Evolutionary conservation across 2,888 invertebrate genomes (phyloP), one percentile per base, ranked within the genome.

Genomic region (Drosophila niveifrons): DNA sequence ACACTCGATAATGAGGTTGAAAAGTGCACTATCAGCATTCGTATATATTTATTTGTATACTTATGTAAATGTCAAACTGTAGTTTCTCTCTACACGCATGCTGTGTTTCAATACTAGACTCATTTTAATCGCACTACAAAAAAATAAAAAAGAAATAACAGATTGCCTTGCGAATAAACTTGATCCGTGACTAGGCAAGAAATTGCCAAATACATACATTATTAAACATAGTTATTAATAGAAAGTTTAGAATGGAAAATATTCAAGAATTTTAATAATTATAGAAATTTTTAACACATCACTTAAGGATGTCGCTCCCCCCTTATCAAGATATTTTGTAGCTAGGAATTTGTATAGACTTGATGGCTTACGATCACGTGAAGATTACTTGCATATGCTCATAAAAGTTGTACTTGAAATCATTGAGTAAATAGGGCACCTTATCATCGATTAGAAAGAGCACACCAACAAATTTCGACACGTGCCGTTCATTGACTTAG

Each of bases 51-150:
- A 63, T 58, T 56, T 18, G 10, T n/a, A 51, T n/a, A 39, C 50
- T 44, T 72, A 55, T 77, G 59, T 53, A 39, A 39, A 11, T 48
- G 43, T 1, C 43, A 47, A n/a, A 18, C 15, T 55, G 53, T 43
- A 17, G 9, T 29, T 4, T 77, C 66, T 67, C 78, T 84, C 36
- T 36, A 31, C 9, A 10, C 46, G 53, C 67, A 59, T 53, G 55
- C 39, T 62, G 28, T 66, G 36, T 48, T 28, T 67, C 39, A 61
- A 36, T 65, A 48, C 23, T 17, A 7, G 53, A 58, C 6, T 23
- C 23, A 53, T 47, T 44, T 65, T 72, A 63, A 55, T 67, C 50
- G 23, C 17, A 34, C 11, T 3, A 34, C 1, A 28, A 56, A 48
- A 23, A 6, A 23, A 34, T 0, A 28, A 56, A 48, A 23, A 6